Percentiles rank a stretch among this genome's conserved stretches.
phyloP scores from a whole-genome alignment of 1,140 invertebrate genomes.

The Drosophila prosaltans region DNA sequence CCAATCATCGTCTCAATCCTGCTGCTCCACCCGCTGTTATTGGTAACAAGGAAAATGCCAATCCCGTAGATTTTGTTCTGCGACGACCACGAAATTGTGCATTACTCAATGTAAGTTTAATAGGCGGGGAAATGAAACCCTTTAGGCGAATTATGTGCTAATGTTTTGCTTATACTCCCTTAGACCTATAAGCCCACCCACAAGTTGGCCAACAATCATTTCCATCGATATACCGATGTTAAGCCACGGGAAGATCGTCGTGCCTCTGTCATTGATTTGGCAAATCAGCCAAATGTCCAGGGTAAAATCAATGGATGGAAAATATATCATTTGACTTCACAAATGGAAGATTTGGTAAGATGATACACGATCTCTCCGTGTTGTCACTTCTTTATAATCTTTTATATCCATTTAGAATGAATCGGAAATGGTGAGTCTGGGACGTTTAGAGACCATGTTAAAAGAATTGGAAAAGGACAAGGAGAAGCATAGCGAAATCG shows the following conservation, averaged over 20 bases:
- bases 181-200: constrained; percentile 83
- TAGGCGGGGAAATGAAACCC: background rate
- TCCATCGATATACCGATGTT: constrained; percentile 93
- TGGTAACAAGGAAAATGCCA: constrained; percentile 80
- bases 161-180: background rate
- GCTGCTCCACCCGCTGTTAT: constrained; percentile 44
- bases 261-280: constrained; percentile 93
- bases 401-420: constrained; percentile 56
- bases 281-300: constrained; percentile 93
- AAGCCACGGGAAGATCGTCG: constrained; percentile 92
- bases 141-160: background rate
- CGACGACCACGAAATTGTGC: constrained; percentile 74
- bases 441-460: constrained; percentile 87
- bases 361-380: background rate
- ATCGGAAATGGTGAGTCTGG: constrained; percentile 84
- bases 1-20: constrained; percentile 48
- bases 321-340: constrained; percentile 94
- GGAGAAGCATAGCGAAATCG: constrained; percentile 87
- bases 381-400: background rate
- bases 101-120: constrained; percentile 71
- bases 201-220: constrained; percentile 90
- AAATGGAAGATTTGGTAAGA: constrained; percentile 95
- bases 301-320: constrained; percentile 98
- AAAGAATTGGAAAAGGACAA: constrained; percentile 87
- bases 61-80: constrained; percentile 77